These are phyloP conservation scores for Nephrotoma guestfalica DNA, from an alignment of 2,888 invertebrate genomes.

Conservation along the genomic window DNA sequence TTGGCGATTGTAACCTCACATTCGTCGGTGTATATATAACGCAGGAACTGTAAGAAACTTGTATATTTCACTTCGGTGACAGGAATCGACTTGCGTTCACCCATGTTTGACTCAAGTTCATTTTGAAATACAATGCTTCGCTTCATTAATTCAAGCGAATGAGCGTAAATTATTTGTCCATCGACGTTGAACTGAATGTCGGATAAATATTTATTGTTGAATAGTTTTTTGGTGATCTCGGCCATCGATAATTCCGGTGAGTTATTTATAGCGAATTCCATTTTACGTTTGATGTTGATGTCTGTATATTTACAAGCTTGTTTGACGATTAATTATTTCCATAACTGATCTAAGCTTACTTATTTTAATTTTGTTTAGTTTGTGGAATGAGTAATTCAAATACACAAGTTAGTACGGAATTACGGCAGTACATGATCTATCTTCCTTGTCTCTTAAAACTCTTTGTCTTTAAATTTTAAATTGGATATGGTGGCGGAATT, in stretches of 20 bases:
- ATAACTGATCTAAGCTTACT: no score
- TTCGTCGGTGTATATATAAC: background rate
- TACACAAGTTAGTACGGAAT: no score
- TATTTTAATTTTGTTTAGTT: no score
- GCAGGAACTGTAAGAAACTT: background rate
- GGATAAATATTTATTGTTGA: background rate
- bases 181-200: background rate
- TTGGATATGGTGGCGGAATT: no score
- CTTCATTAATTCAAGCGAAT: background rate
- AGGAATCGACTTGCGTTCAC: background rate
- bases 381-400: no score
- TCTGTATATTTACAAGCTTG: no score
- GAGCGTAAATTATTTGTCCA: background rate
- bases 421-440: no score
- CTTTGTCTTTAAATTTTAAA: no score
- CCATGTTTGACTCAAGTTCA: background rate
- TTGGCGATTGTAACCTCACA: background rate
- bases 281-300: background rate
- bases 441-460: no score
- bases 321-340: no score
- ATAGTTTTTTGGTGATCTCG: background rate
- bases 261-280: background rate
- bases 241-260: background rate
- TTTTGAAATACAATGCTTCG: background rate
- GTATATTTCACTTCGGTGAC: background rate